These are phyloP conservation scores for Eucera pruinosa DNA, from an alignment of 2,888 invertebrate genomes.

Conservation along the genomic window DNA sequence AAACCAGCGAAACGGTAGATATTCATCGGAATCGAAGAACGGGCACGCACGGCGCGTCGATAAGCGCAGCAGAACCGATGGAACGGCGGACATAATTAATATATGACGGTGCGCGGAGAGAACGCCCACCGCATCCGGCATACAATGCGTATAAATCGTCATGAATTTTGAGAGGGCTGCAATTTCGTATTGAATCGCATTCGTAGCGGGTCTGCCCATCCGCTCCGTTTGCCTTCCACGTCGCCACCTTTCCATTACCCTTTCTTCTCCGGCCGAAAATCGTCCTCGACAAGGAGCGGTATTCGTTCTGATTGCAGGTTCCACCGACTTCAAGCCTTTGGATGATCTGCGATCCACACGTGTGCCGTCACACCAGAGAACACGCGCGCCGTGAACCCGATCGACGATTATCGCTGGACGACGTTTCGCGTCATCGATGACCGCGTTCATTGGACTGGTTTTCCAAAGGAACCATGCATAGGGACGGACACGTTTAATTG, in stretches of 20 bases:
- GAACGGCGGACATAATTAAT: constrained; percentile 71
- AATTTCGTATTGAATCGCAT: constrained; percentile 78
- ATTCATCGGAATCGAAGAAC: not conserved
- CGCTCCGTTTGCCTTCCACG: constrained; percentile 40
- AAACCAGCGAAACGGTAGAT: too few relatives aligned
- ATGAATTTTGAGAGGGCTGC: constrained; percentile 80
- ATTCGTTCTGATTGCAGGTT: constrained; percentile 72
- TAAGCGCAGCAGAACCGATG: constrained; percentile 18
- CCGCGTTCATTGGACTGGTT: constrained; percentile 7
- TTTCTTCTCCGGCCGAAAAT: not conserved
- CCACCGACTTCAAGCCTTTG: constrained; percentile 58
- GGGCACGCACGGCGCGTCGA: constrained; percentile 21
- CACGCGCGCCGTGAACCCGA: constrained; percentile 1
- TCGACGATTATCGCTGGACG: constrained; percentile 13
- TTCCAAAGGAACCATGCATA: not conserved
- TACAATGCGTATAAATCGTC: constrained; percentile 79
- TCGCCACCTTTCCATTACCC: constrained; percentile 40
- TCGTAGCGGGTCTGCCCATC: constrained; percentile 61
- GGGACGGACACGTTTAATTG: constrained; percentile 13
- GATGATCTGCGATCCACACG: constrained; percentile 4
- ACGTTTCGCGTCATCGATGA: constrained; percentile 22
- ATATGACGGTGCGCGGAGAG: constrained; percentile 68
- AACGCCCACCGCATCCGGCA: constrained; percentile 75
- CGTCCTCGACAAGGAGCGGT: constrained; percentile 24
- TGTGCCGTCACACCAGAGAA: constrained; percentile 1